Evolutionary conservation across 2,113 vertebrate genomes (phyloP), one percentile per base, ranked within the genome.

Genomic region (Nothocercus nigrocapillus): DNA sequence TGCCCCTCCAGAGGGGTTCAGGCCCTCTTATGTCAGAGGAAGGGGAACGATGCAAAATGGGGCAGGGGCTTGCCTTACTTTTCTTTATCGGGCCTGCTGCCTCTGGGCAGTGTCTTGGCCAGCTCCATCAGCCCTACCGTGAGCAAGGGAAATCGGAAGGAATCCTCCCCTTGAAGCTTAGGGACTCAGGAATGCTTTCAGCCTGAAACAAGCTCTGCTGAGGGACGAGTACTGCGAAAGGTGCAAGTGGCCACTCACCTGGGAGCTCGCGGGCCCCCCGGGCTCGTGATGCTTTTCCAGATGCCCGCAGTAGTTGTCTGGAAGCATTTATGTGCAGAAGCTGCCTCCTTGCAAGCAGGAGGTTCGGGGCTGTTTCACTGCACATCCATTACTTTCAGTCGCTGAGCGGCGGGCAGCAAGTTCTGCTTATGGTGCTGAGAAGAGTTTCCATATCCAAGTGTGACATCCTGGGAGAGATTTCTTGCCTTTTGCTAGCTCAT

Each of bases 31-130:
- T 32, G 1, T 9, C 11, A 49, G 63, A 68, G 36, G 36, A 44
- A 10, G 14, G 7, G 32, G 9, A 7, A 5, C 0, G 2, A 56
- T 61, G 19, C 1, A 4, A 2, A 2, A 0, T 12, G 40, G 44
- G 21, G 13, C 24, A 54, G 21, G 28, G 14, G 5, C 64, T 92
- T 83, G 63, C 44, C 80, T 30, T 68, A 40, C 8, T 28, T 62
- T 45, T 73, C 24, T 32, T 66, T 93, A 32, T 32, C 49, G 80
- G 24, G 27, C 38, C 63, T 53, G 21, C 45, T 68, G 61, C n/a
- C 73, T 28, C 38, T 42, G 54, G 28, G 13, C 27, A 93, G 44
- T 9, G 47, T 68, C 9, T 32, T 3, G 0, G 34, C n/a, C 1
- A 0, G 72, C 67, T 20, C 42, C 51, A 10, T n/a, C 1, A 1